Base-by-base conservation (phyloP, 2,888 invertebrate species). In the Diaperis boleti region DNA sequence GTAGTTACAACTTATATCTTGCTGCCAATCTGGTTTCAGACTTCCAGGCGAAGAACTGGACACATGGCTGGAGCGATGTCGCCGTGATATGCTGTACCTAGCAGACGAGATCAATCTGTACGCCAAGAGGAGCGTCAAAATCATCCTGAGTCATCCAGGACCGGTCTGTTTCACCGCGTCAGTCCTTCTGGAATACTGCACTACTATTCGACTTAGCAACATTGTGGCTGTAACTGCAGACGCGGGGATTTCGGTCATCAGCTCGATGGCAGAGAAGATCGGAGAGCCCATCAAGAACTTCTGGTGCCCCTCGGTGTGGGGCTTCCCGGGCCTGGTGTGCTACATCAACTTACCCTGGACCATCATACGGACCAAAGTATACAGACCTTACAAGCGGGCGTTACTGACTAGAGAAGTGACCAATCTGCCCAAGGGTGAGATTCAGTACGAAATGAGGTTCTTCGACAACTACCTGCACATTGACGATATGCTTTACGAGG, bases 271-370 rank as follows among this genome's bases (percentile, higher is more conserved):
- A 7, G 79, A 84, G 73, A 79, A 82, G 45, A 81, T 83, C 4
- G 79, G 83, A 71, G 75, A 86, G 7, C 82, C 84, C 0, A 67
- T 84, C 59, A 77, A 78, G 68, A 81, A 83, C 69, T 83, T 88
- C 70, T 83, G 84, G 72, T 86, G 85, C 56, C 86, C 88, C 5
- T 87, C 88, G 20, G 87, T 88, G 3, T 88, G 88, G 88, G 88
- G 88, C 5, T 88, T 85, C 68, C 80, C 86, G 18, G 87, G 87
- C 8, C 75, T 85, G 14, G 85, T 85, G 70, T 83, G 84, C 26
- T 82, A 85, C 56, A 82, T 87, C 3, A 88, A 88, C 74, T 74
- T 86, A 10, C 78, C 77, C 59, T 85, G 83, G 35, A 84, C 84
- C n/a, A 72, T 86, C 45, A 85, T 86, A 69, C 83, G 82, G 72